Conservation (phyloP, 2,113 vertebrate species). For the Sterna hirundo region DNA sequence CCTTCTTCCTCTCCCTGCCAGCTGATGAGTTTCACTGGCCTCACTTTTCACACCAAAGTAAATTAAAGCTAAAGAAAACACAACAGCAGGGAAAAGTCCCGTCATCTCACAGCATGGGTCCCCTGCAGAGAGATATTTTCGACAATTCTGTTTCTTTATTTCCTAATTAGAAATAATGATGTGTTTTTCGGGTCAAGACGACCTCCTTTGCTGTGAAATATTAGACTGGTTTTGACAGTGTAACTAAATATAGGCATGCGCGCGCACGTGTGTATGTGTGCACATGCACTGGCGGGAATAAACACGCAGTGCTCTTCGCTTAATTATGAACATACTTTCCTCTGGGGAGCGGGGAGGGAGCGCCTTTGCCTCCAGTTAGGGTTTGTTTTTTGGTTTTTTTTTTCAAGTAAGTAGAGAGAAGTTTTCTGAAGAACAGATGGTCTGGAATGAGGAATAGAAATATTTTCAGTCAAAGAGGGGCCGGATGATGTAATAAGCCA, state of each 20-base stretch:
- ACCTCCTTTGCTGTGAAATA: constrained; percentile 43
- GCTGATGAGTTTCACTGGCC: not conserved
- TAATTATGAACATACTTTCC: constrained; percentile 37
- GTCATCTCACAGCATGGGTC: not conserved
- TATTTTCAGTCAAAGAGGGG: constrained; percentile 60
- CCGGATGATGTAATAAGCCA: constrained; percentile 60
- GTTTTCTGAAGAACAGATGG: constrained; percentile 63
- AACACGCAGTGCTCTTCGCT: not conserved
- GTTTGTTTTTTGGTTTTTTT: not conserved
- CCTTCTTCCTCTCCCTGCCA: not conserved
- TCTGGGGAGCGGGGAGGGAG: not conserved
- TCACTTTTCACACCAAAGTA: not conserved
- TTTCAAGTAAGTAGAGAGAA: constrained; percentile 49
- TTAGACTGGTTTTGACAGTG: not conserved
- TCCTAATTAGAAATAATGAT: constrained; percentile 59
- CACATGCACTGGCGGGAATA: not conserved
- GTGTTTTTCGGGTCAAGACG: constrained; percentile 16
- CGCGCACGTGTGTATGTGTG: not conserved
- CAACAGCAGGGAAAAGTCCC: constrained; percentile 12
- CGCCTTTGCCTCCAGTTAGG: not conserved
- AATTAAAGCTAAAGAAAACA: constrained; percentile 24
- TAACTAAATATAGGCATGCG: constrained; percentile 25
- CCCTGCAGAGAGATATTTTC: constrained; percentile 22
- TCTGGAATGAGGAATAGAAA: constrained; percentile 61
- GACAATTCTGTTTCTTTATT: constrained; percentile 20